Evolutionary conservation across 2,797 vertebrate species (phyloP).

Genomic region (Protonibea diacanthus): DNA sequence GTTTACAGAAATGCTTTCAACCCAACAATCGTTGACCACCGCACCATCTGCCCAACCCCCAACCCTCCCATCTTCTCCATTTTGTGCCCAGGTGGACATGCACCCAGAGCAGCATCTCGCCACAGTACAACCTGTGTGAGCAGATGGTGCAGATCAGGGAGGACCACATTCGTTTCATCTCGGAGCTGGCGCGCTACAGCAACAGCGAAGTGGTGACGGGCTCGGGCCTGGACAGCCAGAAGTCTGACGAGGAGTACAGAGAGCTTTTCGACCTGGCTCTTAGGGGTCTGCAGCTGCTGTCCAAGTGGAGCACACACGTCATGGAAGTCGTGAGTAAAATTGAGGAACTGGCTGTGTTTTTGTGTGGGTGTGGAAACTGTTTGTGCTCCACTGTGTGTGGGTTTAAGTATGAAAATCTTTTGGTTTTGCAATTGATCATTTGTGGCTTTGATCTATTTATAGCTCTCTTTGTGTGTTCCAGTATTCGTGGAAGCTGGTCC

Average conservation of each 20-base stretch:
- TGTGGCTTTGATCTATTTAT: slow-evolving; percentile 36
- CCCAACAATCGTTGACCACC: neutral
- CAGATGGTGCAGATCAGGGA: slow-evolving; percentile 99
- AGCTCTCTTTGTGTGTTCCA: slow-evolving; percentile 62
- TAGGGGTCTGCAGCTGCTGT: slow-evolving; percentile 95
- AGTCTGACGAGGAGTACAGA: slow-evolving; percentile 97
- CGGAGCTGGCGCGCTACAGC: slow-evolving; percentile 98
- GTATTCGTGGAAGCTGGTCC: slow-evolving; percentile 99
- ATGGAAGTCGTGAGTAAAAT: slow-evolving; percentile 96
- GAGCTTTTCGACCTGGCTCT: slow-evolving; percentile 97
- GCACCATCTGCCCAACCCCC: slow-evolving; percentile 17
- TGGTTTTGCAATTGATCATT: slow-evolving; percentile 20
- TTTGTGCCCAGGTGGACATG: slow-evolving; percentile 93
- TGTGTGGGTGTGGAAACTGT: neutral
- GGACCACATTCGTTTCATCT: slow-evolving; percentile 99
- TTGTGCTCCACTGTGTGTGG: slow-evolving; percentile 1
- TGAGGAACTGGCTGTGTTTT: neutral
- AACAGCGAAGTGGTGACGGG: slow-evolving; percentile 98
- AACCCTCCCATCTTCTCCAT: neutral
- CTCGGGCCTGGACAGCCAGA: slow-evolving; percentile 98
- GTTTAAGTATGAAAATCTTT: slow-evolving; percentile 7
- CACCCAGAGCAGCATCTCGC: slow-evolving; percentile 98
- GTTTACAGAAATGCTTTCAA: slow-evolving; percentile 1
- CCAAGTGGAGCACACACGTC: slow-evolving; percentile 99
- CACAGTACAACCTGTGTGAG: slow-evolving; percentile 99